Conservation (phyloP, 2,888 invertebrate species). For the Cremastinae sp. region DNA sequence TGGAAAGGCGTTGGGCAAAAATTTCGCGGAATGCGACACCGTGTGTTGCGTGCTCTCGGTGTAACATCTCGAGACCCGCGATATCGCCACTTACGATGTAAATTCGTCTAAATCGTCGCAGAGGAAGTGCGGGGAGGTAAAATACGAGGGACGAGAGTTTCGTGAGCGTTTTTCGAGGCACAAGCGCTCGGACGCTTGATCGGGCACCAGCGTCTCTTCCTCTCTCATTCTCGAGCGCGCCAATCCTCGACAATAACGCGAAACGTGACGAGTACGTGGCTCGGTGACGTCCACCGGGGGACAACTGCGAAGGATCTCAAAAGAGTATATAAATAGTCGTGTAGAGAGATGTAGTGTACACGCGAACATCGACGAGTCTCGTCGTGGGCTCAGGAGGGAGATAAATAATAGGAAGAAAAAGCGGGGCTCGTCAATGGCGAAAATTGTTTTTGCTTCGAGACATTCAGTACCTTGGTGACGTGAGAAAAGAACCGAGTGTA, state of each 20-base stretch:
- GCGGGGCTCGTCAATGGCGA: conserved; percentile 1
- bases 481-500: too few relatives aligned
- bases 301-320: conserved; percentile 17
- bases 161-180: conserved; percentile 41
- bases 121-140: conserved; percentile 10
- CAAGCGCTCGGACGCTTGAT: conserved; percentile 28
- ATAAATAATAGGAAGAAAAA: conserved; percentile 6
- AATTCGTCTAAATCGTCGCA: conserved; percentile 50
- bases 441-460: background rate
- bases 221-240: conserved; percentile 10
- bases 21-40: background rate
- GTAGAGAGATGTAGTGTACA: background rate
- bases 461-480: background rate
- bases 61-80: conserved; percentile 37
- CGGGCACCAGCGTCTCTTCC: conserved; percentile 26
- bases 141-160: conserved; percentile 50
- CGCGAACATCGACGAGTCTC: background rate
- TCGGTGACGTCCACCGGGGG: conserved; percentile 33
- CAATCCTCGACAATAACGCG: conserved; percentile 39
- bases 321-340: conserved; percentile 17
- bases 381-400: background rate
- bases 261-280: conserved; percentile 38
- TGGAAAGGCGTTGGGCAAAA: background rate
- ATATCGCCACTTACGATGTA: conserved; percentile 54
- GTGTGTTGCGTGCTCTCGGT: conserved; percentile 29